These are phyloP conservation scores for Heterodera filipjevi DNA, from an alignment of 2,888 invertebrate genomes.

Conservation along the genomic window DNA sequence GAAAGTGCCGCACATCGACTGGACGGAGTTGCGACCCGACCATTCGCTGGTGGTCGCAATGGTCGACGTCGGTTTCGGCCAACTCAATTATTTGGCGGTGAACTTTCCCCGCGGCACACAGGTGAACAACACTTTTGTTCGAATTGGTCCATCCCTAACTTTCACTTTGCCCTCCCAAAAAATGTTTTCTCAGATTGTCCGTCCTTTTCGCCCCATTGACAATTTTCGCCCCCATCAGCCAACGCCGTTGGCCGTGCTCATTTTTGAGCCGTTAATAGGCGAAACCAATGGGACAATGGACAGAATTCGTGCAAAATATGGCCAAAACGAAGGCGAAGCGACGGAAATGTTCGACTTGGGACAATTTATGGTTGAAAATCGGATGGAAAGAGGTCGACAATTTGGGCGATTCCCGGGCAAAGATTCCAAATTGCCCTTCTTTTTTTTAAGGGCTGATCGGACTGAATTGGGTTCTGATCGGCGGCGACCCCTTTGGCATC, in stretches of 20 bases:
- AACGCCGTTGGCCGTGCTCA: constrained; percentile 58
- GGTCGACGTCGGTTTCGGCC: constrained; percentile 62
- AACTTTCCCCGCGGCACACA: constrained; percentile 58
- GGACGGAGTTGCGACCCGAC: constrained; percentile 42
- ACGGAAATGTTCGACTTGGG: constrained; percentile 51
- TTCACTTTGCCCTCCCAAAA: background rate
- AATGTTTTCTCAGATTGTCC: constrained; percentile 44
- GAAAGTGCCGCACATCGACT: constrained; percentile 49
- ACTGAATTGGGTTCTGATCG: constrained; percentile 54
- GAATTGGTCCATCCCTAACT: too few species aligned
- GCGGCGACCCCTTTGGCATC: constrained; percentile 59
- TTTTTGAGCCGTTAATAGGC: constrained; percentile 48
- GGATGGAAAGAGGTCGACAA: constrained; percentile 52
- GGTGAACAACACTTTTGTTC: constrained; percentile 35
- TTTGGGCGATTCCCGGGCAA: too few species aligned
- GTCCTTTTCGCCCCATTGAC: constrained; percentile 54
- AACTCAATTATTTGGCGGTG: constrained; percentile 55
- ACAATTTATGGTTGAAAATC: constrained; percentile 55
- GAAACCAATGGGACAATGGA: background rate
- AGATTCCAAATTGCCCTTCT: background rate
- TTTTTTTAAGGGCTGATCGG: constrained; percentile 56
- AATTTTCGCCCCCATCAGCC: constrained; percentile 57
- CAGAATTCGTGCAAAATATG: background rate
- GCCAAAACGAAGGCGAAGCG: background rate
- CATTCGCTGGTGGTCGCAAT: constrained; percentile 46